A percentile compares a stretch with the other conserved stretches of the same genome.
Conservation (phyloP, 30 jellyfish, hydroid and myxozoan genomes). For the Sanderia malayensis region DNA sequence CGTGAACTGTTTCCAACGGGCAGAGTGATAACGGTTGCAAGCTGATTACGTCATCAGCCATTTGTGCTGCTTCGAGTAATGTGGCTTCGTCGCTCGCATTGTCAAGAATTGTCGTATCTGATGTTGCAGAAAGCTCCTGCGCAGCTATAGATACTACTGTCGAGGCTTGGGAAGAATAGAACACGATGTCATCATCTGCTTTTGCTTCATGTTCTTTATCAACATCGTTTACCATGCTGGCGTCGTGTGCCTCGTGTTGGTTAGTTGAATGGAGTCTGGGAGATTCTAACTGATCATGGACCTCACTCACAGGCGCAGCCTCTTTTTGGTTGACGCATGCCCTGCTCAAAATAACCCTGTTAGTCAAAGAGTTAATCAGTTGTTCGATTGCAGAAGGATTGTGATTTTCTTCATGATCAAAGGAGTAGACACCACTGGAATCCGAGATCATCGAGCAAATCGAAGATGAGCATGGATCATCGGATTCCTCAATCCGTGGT, state of each 20-base stretch:
- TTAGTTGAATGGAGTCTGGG: not conserved
- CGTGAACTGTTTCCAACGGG: not conserved
- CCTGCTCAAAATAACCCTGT: not conserved
- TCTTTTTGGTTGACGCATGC: conserved; percentile 2
- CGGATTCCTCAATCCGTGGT: conserved; percentile 31
- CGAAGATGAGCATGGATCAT: conserved; percentile 52
- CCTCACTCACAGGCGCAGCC: conserved; percentile 2
- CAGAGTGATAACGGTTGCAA: not conserved
- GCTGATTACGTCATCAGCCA: not conserved
- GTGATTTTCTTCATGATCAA: conserved; percentile 63
- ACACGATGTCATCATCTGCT: not conserved
- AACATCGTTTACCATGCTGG: not conserved
- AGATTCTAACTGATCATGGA: not conserved
- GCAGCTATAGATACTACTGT: not conserved
- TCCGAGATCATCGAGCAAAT: conserved; percentile 71
- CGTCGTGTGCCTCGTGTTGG: not conserved
- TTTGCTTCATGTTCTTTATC: not conserved
- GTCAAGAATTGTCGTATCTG: not conserved
- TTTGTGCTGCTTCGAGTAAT: not conserved
- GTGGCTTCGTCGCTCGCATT: not conserved
- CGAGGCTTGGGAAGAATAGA: not conserved
- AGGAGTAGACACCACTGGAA: conserved; percentile 86
- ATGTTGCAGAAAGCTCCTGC: not conserved
- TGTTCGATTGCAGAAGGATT: conserved; percentile 12
- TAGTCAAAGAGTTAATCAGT: not conserved